These are phyloP conservation scores for Anoplopoma fimbria DNA, from an alignment of 2,113 vertebrate species.

Conservation along the genomic window DNA sequence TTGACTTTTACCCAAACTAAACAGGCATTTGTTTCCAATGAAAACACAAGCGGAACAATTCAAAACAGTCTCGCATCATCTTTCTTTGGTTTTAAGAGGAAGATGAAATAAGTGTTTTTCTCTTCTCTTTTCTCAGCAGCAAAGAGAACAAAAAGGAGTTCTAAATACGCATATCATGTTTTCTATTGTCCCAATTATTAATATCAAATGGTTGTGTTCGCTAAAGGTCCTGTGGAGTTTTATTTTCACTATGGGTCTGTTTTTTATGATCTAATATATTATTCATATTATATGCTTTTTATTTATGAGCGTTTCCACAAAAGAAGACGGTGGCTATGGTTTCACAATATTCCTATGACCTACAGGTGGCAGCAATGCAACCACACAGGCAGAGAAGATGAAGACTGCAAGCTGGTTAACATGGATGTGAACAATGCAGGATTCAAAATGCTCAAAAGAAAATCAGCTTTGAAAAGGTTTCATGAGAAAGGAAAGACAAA, in stretches of 20 bases:
- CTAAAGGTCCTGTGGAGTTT: neutral
- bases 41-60: slow-evolving; percentile 69
- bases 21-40: slow-evolving; percentile 70
- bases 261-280: neutral
- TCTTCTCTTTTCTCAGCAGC: neutral
- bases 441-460: neutral
- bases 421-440: neutral
- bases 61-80: slow-evolving; percentile 46
- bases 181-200: neutral
- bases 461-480: neutral
- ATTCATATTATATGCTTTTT: neutral
- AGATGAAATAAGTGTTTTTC: slow-evolving; percentile 53
- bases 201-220: neutral
- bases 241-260: too few species aligned
- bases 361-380: neutral
- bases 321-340: neutral
- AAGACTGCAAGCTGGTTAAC: neutral
- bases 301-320: neutral
- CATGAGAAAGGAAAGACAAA: neutral
- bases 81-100: slow-evolving; percentile 51
- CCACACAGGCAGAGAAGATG: neutral
- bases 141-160: slow-evolving; percentile 11
- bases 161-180: neutral
- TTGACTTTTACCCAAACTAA: slow-evolving; percentile 64
- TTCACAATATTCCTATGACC: neutral